Evolutionary conservation across 2,888 invertebrate genomes (phyloP), one percentile per base, ranked within the genome.

Genomic region (Strigamia maritima): DNA sequence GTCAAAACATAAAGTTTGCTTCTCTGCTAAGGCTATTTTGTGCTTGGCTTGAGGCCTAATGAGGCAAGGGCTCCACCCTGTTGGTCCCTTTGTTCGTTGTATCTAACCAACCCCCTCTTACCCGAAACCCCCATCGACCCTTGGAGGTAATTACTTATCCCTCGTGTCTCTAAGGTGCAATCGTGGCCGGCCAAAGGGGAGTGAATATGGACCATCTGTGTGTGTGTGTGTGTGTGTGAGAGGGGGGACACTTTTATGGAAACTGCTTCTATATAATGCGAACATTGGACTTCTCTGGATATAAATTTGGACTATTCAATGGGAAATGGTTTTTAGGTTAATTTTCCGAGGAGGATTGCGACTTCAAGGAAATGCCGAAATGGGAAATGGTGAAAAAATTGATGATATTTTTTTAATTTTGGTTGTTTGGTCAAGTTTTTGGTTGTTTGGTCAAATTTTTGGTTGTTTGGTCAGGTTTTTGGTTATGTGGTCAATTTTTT

Each of bases 1-100:
- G 60, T 65, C 60, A 65, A 65, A 22, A 65, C 60, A 65, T 65
- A 65, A 65, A 65, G 60, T 65, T 65, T 24, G 60, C 24, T 19
- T 19, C 24, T 6, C 60, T 8, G 22, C 60, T 24, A n/a, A 65
- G n/a, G 19, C 24, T 12, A 65, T 65, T 65, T 65, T 24, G 60
- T 65, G 60, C 60, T 65, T 65, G 60, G 60, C 60, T 65, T 65
- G 60, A 65, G 60, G 60, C 60, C 24, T 65, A 65, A 65, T 65
- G 60, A 65, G 60, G 60, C 60, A 65, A 65, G 24, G 60, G 24
- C 60, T 65, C 60, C 60, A 65, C 60, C 60, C 60, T 65, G n/a
- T 65, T n/a, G 60, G 60, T 24, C 10, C 60, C 24, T 65, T 65
- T 65, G 19, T n/a, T 65, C 49, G 14, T 49, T 49, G 14, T 16